Conservation (phyloP, 2,888 invertebrate species). For the Heterodera filipjevi region DNA sequence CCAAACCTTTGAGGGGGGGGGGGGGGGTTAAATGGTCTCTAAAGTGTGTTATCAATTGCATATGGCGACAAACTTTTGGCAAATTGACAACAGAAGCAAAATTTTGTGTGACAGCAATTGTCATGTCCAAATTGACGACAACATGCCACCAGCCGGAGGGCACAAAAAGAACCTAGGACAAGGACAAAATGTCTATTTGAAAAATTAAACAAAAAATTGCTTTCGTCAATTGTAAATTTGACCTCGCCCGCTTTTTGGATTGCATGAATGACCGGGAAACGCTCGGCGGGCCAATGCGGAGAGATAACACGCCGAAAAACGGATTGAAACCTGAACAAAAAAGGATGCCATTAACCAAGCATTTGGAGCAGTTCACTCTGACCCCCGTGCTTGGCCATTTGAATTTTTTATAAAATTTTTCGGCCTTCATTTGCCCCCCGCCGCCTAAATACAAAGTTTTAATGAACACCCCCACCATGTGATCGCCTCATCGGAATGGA, state of each 20-base stretch:
- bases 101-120: conserved; percentile 96
- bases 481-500: conserved; percentile 95
- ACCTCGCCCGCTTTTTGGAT: conserved; percentile 58
- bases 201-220: background rate
- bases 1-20: background rate
- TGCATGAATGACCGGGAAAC: conserved; percentile 56
- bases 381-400: too few relatives aligned
- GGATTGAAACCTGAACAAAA: conserved; percentile 71
- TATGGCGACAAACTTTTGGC: conserved; percentile 40
- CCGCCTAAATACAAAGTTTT: background rate
- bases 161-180: conserved; percentile 54
- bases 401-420: too few relatives aligned
- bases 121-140: conserved; percentile 91
- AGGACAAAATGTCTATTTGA: conserved; percentile 15
- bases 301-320: conserved; percentile 75
- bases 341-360: background rate
- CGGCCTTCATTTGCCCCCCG: too few relatives aligned
- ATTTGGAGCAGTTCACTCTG: too few relatives aligned
- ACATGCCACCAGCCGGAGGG: conserved; percentile 90
- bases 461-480: conserved; percentile 79
- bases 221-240: background rate
- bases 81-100: conserved; percentile 70
- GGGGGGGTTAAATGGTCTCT: too few relatives aligned
- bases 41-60: too few relatives aligned
- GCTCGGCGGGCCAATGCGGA: conserved; percentile 35